Base-by-base conservation (phyloP, 2,888 invertebrate species). In the Caenorhabditis wallacei region DNA sequence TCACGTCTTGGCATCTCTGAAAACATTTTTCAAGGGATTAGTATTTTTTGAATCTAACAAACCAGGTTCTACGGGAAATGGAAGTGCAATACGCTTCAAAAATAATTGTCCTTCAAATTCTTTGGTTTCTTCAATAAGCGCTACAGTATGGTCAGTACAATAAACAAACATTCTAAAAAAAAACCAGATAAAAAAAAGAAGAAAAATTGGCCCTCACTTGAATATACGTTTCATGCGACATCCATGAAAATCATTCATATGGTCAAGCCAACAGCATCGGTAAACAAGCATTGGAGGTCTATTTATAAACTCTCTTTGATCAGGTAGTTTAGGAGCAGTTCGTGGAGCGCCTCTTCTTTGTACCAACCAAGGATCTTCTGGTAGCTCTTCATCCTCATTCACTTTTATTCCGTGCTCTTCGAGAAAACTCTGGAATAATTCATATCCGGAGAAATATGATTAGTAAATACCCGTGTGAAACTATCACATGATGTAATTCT, bases 81-180 rank as follows among this genome's bases (percentile, higher is more conserved):
- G 88, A 1, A 88, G 26, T 0, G 63, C 63, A 11, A 88, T 88
- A 48, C 88, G 30, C 46, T 85, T 84, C 30, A 88, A 76, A 54
- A 88, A 88, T 8, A 88, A n/a, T 53, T 88, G 87, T 43, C 88
- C 88, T 66, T 88, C 87, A 46, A 82, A 88, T 35, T 85, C 88
- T 43, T 80, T 80, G 0, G 88, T 88, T 46, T 87, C 87, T 63
- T 88, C 88, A 24, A 82, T 85, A 10, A 88, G 56, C 1, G 85
- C 80, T 2, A 88, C 86, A 1, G 87, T 87, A 51, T 88, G 83
- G 53, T 88, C 88, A 0, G 69, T 63, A 24, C 80, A 78, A 53
- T 83, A 88, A 1, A 88, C 85, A 46, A 80, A 82, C 75, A 88
- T 68, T 53, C 82, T 76, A 74, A 40, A 85, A 61, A 68, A 37